Base-by-base conservation (phyloP, 2,797 vertebrate genomes). In the Eospalax fontanierii region DNA sequence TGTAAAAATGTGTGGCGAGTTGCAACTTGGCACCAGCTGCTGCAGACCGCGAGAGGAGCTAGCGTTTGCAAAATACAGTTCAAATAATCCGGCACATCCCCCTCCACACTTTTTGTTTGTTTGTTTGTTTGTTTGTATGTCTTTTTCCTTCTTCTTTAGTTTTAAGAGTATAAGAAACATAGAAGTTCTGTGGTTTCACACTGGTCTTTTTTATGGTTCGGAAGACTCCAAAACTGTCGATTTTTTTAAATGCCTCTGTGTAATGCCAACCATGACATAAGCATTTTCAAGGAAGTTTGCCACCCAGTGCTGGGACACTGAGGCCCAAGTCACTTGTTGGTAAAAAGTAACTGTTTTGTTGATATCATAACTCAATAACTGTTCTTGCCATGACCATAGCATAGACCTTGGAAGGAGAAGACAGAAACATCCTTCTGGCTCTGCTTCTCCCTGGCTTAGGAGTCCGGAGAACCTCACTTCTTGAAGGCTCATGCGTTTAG, bases 101-200 rank as follows among this genome's bases (percentile, higher is more conserved):
- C 14, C 78, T 35, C 3, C 2, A 3, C 26, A 16, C 22, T 71
- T 61, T 59, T 73, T 57, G 74, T 46, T 14, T 30, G 1, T 2
- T 92, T 35, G 11, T n/a, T n/a, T n/a, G n/a, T n/a, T n/a, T n/a
- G n/a, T 59, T 73, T 57, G 74, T 46, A 10, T 30, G 1, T 2
- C 91, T 12, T 54, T 54, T 12, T 38, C 78, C 26, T 50, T 95
- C 95, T 97, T 97, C 97, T 97, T 97, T 91, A 97, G 95, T 97
- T 98, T 97, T 88, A 97, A 98, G 90, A 97, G 97, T 70, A 84
- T 6, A 94, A 97, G 95, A 96, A 98, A 97, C 86, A 89, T 95
- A 97, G 97, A 97, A 97, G 95, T 93, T 97, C 97, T 98, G 98
- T 97, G 98, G 98, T 98, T 98, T 98, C 98, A 98, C 98, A 98